These are phyloP conservation scores for Mylabris phalerata DNA, from an alignment of 1,140 invertebrate species.

Conservation along the genomic window DNA sequence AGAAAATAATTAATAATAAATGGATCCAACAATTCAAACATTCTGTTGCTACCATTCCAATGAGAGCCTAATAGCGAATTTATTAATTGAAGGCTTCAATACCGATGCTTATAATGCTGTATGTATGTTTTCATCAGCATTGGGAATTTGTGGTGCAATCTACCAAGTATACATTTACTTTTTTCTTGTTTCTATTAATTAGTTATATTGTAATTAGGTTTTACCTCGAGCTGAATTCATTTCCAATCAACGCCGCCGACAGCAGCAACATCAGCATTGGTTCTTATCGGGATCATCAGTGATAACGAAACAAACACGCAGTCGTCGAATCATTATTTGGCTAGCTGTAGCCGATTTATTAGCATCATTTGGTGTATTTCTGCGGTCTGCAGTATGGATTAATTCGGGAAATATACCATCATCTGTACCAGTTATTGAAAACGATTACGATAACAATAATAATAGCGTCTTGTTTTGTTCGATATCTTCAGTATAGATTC, in stretches of 20 bases:
- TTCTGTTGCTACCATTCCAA: conserved; percentile 67
- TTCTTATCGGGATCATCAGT: no score
- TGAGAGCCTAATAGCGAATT: conserved; percentile 52
- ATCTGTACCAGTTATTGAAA: neutral
- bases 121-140: conserved; percentile 61
- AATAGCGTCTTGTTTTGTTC: conserved; percentile 64
- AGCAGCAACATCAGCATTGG: conserved; percentile 15
- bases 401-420: conserved; percentile 57
- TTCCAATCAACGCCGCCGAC: conserved; percentile 46
- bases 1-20: no score
- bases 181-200: neutral
- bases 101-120: conserved; percentile 63
- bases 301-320: conserved; percentile 36
- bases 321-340: conserved; percentile 67
- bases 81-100: conserved; percentile 62
- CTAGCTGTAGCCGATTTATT: conserved; percentile 69
- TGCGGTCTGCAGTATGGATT: conserved; percentile 64
- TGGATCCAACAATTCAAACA: conserved; percentile 69
- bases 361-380: conserved; percentile 66
- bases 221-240: conserved; percentile 39
- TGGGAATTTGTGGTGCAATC: conserved; percentile 64
- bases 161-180: conserved; percentile 56
- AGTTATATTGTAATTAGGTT: conserved; percentile 34
- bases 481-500: conserved; percentile 58
- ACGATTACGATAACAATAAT: conserved; percentile 46